Percentiles rank a stretch among this genome's conserved stretches.
Evolutionary conservation across 2,113 vertebrate species (phyloP).

Genomic region (Burhinus oedicnemus): DNA sequence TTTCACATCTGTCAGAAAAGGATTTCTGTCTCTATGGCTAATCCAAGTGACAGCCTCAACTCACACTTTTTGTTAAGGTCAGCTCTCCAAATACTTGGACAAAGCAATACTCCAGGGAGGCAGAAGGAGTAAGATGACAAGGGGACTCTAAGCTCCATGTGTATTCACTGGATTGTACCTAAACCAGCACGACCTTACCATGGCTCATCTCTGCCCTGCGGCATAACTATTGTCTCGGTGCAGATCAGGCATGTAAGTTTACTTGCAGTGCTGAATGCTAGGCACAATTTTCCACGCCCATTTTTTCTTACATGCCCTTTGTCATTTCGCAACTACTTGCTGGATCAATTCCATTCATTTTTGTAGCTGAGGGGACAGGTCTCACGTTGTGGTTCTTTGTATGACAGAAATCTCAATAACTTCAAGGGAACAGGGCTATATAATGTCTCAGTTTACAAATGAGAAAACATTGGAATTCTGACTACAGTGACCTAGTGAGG

Average conservation of each 20-base stretch:
- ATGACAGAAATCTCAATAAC: not conserved
- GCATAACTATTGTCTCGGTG: not conserved
- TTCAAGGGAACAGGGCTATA: not conserved
- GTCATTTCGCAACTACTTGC: not conserved
- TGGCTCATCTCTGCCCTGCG: not conserved
- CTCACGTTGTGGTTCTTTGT: not conserved
- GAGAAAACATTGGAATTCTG: not conserved
- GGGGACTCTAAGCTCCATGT: not conserved
- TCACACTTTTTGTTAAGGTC: slow-evolving; percentile 2
- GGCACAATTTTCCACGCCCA: not conserved
- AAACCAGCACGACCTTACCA: not conserved
- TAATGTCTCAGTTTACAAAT: not conserved
- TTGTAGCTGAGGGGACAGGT: not conserved
- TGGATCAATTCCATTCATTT: not conserved
- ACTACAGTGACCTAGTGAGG: not conserved
- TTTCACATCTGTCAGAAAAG: not conserved
- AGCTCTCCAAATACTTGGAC: not conserved
- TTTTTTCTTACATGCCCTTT: not conserved
- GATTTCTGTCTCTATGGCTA: not conserved
- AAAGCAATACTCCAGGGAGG: not conserved
- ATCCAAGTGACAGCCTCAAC: not conserved
- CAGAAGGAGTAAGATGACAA: not conserved
- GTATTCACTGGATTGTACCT: not conserved
- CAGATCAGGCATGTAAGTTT: not conserved
- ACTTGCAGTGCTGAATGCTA: not conserved